Percentiles rank a stretch among this genome's conserved stretches.
These are phyloP conservation scores for Callyntrura guangdongensis DNA, from an alignment of 2,888 invertebrate species.

Conservation along the genomic window DNA sequence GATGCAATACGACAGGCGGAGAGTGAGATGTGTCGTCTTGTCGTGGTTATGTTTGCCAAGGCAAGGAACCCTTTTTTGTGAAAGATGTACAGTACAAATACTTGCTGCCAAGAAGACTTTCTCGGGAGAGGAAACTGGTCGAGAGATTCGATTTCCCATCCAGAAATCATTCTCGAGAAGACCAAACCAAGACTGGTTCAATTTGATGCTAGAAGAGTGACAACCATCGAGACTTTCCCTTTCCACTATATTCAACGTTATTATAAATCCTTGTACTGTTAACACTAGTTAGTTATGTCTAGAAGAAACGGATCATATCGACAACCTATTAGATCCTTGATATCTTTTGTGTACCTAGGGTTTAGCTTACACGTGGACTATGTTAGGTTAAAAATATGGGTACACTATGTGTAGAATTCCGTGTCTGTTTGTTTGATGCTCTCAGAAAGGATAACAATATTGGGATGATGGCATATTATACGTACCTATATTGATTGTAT, in stretches of 20 bases:
- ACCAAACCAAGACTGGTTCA: constrained; percentile 59
- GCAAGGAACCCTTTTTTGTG: background rate
- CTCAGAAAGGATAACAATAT: background rate
- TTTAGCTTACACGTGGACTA: background rate
- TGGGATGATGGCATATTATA: too few species aligned
- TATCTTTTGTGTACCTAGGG: too few species aligned
- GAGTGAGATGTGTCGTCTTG: constrained; percentile 77
- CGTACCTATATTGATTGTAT: too few species aligned
- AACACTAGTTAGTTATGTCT: constrained; percentile 32
- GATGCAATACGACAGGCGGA: constrained; percentile 75
- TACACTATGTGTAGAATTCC: constrained; percentile 35
- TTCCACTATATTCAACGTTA: constrained; percentile 42
- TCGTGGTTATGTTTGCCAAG: constrained; percentile 58
- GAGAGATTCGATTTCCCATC: constrained; percentile 76
- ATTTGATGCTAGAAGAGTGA: constrained; percentile 69
- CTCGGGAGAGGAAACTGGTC: constrained; percentile 70
- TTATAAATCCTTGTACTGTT: background rate
- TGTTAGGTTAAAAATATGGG: background rate
- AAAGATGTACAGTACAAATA: constrained; percentile 4
- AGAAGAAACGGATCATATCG: too few species aligned
- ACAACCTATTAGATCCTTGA: too few species aligned
- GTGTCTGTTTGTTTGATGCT: constrained; percentile 8
- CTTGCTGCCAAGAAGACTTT: constrained; percentile 3
- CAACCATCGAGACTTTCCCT: constrained; percentile 29
- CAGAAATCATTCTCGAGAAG: constrained; percentile 70